Percentiles rank a stretch among this genome's conserved stretches.
Evolutionary conservation across 2,888 invertebrate genomes (phyloP).

Genomic region (Coronaproctus castanopsis): DNA sequence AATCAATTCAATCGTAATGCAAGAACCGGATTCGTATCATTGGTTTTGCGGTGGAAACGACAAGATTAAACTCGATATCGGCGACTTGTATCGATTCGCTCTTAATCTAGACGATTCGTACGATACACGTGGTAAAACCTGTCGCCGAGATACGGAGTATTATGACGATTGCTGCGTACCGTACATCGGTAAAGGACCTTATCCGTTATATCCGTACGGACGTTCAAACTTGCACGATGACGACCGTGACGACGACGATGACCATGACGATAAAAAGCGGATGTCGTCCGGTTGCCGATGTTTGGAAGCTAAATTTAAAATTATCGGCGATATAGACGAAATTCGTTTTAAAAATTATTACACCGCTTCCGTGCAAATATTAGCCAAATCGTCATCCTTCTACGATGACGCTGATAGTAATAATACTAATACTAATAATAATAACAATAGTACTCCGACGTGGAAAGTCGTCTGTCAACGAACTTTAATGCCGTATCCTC

Average conservation of each 20-base stretch:
- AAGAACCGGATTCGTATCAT: not conserved
- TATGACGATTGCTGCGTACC: not conserved
- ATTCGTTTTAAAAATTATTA: conserved; percentile 16
- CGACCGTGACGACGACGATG: not conserved
- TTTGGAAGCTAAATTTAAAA: conserved; percentile 6
- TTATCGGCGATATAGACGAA: conserved; percentile 7
- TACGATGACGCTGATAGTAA: not conserved
- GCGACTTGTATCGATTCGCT: not conserved
- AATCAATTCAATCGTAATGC: too few relatives aligned
- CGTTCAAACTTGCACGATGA: not conserved
- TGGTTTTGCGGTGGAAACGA: conserved; percentile 7
- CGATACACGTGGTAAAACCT: not conserved
- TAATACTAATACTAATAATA: not conserved
- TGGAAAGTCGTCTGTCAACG: conserved; percentile 10
- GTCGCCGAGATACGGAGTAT: not conserved
- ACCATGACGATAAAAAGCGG: too few relatives aligned
- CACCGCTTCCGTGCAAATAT: conserved; percentile 11
- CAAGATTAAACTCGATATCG: conserved; percentile 4
- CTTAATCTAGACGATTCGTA: conserved; percentile 5
- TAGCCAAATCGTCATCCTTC: not conserved
- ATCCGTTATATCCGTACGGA: conserved; percentile 2
- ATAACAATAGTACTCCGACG: conserved; percentile 9
- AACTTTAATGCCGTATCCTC: conserved; percentile 14
- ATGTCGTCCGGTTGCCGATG: not conserved
- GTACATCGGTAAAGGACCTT: conserved; percentile 8